These are phyloP conservation scores for Terebella lapidaria DNA, from an alignment of 2,888 invertebrate species.

Conservation along the genomic window DNA sequence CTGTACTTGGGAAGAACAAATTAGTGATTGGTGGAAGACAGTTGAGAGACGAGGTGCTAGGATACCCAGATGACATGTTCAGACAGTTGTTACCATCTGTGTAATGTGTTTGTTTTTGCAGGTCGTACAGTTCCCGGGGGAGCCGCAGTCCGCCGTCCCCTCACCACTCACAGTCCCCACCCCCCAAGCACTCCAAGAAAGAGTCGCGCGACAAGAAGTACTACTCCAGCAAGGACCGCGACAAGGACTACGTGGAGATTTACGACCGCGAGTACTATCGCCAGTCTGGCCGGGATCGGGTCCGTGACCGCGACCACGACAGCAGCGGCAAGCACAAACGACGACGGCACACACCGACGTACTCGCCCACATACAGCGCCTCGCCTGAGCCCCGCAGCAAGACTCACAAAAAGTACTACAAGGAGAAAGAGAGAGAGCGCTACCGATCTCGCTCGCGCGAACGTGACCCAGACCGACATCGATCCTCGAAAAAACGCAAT, in stretches of 20 bases:
- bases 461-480: background rate
- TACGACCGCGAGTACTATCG: background rate
- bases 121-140: background rate
- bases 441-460: background rate
- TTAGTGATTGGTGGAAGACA: too few species aligned
- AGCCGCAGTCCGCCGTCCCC: background rate
- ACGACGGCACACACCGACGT: background rate
- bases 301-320: background rate
- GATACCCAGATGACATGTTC: background rate
- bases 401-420: background rate
- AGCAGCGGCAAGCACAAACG: background rate
- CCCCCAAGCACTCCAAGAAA: background rate
- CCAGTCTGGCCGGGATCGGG: background rate
- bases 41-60: too few species aligned
- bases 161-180: background rate
- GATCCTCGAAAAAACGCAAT: background rate
- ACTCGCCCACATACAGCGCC: background rate
- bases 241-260: background rate
- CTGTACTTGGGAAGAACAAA: too few species aligned
- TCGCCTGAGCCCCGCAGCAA: background rate
- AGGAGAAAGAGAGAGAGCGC: background rate
- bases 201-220: background rate
- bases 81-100: background rate
- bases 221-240: background rate
- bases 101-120: background rate